A percentile compares a stretch with the other conserved stretches of the same genome.
These are phyloP conservation scores for Notolepis coatsorum DNA, from an alignment of 2,797 vertebrate species.

Conservation along the genomic window DNA sequence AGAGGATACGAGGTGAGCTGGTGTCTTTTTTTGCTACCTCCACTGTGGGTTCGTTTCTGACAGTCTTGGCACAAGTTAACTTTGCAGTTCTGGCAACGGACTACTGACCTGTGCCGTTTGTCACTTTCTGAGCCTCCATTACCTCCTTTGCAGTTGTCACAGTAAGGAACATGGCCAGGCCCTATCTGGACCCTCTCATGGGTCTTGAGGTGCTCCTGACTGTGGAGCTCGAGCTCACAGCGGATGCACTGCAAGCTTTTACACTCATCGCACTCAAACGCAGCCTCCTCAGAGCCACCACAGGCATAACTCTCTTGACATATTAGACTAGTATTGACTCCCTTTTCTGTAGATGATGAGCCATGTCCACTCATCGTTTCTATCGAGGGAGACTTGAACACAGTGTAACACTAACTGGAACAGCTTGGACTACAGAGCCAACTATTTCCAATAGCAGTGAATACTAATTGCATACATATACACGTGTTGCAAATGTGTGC, in stretches of 20 bases:
- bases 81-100: constrained; percentile 96
- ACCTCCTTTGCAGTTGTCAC: constrained; percentile 91
- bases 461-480: constrained; percentile 12
- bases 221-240: constrained; percentile 93
- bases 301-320: constrained; percentile 97
- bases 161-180: constrained; percentile 91
- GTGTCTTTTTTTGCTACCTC: constrained; percentile 94
- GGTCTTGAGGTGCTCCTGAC: constrained; percentile 87
- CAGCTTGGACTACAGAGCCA: constrained; percentile 47
- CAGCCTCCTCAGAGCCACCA: constrained; percentile 90
- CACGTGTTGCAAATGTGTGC: constrained; percentile 27
- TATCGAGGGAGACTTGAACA: constrained; percentile 41
- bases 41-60: constrained; percentile 95
- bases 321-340: constrained; percentile 86
- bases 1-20: constrained; percentile 85
- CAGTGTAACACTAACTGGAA: constrained; percentile 41
- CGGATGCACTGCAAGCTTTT: constrained; percentile 91
- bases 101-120: constrained; percentile 84
- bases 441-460: constrained; percentile 22
- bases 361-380: constrained; percentile 91
- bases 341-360: constrained; percentile 86
- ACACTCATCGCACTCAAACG: constrained; percentile 95
- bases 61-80: constrained; percentile 94
- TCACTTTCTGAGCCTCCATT: constrained; percentile 72
- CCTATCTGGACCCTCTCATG: constrained; percentile 90